Evolutionary conservation across 1,140 invertebrate species (phyloP), one percentile per base, ranked within the genome.

Genomic region (Drosophila mayri): DNA sequence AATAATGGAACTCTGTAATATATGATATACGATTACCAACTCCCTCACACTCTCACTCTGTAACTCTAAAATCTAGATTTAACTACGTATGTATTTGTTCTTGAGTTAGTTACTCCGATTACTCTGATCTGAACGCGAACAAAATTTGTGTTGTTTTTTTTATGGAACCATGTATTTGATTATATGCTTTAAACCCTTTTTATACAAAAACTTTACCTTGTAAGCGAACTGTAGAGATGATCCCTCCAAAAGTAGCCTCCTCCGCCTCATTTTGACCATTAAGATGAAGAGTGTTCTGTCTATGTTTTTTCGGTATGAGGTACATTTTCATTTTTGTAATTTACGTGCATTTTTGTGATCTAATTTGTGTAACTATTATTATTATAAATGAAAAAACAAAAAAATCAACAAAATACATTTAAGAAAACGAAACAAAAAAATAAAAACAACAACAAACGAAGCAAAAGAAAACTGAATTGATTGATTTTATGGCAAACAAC

Each of bases 321-420:
- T 75, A 84, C 66, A 76, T 72, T 76, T 85, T 81, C 68, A 90
- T 73, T 71, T 55, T 75, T 81, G 86, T 90, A 90, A 85, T 90
- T 90, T 90, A 90, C 70, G 82, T 90, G 85, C 86, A 90, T 90
- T 90, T 90, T 90, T 90, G 85, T 90, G 85, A 90, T 90, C 78
- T 90, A 90, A 88, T 90, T 90, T 90, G 78, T 90, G 86, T 90
- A 90, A 90, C 77, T 90, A 90, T 85, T 55, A 90, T 85, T 25
- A 55, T 55, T 79, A 73, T 90, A 90, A 90, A 90, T 44, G 58
- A 88, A 85, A 88, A 58, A 80, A 66, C 20, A 77, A 78, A 70
- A 60, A 70, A 73, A 63, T 47, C 38, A 73, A 65, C 79, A 50
- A 73, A 80, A 64, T 77, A 88, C 67, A 38, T 63, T 79, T 86